phyloP scores from a whole-genome alignment of 2,797 vertebrate genomes.

The Lithobates pipiens region DNA sequence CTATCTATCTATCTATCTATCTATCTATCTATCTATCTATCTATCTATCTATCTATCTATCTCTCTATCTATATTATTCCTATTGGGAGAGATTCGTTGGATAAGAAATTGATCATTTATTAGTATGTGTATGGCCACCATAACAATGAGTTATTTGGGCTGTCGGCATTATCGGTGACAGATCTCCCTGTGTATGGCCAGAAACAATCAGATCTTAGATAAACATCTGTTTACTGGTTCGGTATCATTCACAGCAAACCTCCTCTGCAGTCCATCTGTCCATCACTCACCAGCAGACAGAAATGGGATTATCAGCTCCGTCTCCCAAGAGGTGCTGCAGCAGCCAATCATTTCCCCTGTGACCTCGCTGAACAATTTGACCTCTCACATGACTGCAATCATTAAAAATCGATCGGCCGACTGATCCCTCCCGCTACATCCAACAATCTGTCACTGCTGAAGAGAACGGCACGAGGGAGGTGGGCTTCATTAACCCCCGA shows the following conservation, averaged over 20 bases:
- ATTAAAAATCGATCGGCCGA: constrained; percentile 21
- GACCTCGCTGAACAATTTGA: constrained; percentile 27
- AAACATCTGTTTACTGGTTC: too few species aligned
- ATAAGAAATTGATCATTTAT: too few species aligned
- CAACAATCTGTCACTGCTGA: constrained; percentile 6
- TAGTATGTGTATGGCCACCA: too few species aligned
- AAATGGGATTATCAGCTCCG: background rate
- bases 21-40: too few species aligned
- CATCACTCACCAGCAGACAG: background rate
- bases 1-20: too few species aligned
- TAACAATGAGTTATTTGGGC: background rate
- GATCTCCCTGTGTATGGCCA: background rate
- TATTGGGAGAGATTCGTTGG: too few species aligned
- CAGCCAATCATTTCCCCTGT: constrained; percentile 2
- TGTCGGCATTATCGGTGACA: background rate
- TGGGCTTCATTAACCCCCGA: background rate
- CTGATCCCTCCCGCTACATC: background rate
- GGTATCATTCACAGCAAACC: background rate
- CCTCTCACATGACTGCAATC: background rate
- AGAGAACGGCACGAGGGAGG: background rate
- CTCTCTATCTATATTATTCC: too few species aligned
- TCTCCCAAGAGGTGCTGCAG: constrained; percentile 52
- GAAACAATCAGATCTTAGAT: too few species aligned
- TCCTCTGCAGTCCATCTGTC: background rate
- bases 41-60: too few species aligned